phyloP scores from a whole-genome alignment of 2,888 invertebrate species.

The Drosophila meridionalis region DNA sequence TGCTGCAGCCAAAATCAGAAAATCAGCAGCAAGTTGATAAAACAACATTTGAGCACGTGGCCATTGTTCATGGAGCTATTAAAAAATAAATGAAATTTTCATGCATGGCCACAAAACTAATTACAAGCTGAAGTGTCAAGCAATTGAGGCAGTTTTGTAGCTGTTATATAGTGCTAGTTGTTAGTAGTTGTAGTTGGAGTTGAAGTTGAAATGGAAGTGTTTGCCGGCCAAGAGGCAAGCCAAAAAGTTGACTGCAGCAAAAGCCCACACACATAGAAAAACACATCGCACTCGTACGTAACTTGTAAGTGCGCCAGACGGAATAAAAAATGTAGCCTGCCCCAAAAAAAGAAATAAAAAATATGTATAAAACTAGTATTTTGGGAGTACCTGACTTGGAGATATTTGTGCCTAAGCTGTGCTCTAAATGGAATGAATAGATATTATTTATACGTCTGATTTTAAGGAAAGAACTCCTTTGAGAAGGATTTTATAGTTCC shows the following conservation, averaged over 20 bases:
- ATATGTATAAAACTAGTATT: neutral
- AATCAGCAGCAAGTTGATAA: neutral
- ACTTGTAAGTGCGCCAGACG: slow-evolving; percentile 64
- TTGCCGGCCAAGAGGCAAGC: slow-evolving; percentile 68
- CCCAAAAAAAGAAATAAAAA: slow-evolving; percentile 34
- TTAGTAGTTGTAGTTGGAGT: slow-evolving; percentile 42
- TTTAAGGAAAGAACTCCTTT: neutral
- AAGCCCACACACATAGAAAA: slow-evolving; percentile 26
- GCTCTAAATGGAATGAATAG: neutral
- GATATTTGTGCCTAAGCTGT: neutral
- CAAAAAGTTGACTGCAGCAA: slow-evolving; percentile 60
- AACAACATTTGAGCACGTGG: slow-evolving; percentile 44
- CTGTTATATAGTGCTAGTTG: slow-evolving; percentile 23
- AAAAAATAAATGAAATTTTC: slow-evolving; percentile 56
- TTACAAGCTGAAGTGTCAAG: slow-evolving; percentile 76
- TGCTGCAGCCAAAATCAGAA: neutral
- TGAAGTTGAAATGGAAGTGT: slow-evolving; percentile 56
- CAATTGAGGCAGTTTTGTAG: slow-evolving; percentile 63
- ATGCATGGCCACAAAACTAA: slow-evolving; percentile 76
- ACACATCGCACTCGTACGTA: slow-evolving; percentile 33
- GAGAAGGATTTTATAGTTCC: neutral
- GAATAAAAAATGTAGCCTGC: slow-evolving; percentile 44
- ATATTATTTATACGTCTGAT: neutral
- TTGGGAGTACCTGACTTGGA: neutral
- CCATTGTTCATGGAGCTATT: slow-evolving; percentile 40